These are phyloP conservation scores for Periophthalmus magnuspinnatus DNA, from an alignment of 2,797 vertebrate genomes.

Conservation along the genomic window DNA sequence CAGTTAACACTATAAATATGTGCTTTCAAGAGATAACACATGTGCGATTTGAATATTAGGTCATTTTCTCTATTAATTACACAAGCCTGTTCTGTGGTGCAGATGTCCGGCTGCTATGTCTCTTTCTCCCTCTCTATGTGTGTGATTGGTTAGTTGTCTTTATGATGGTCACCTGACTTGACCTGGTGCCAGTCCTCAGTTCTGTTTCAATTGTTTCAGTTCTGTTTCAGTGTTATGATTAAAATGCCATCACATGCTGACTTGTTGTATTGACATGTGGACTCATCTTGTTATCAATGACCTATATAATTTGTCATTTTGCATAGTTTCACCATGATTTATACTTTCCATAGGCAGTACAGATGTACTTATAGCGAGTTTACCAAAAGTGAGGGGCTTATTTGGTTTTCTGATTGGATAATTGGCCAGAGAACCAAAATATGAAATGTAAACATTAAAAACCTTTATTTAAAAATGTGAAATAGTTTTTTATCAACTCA, in stretches of 20 bases:
- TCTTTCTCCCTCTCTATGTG: too few relatives aligned
- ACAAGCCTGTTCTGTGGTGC: constrained; percentile 1
- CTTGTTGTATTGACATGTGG: too few relatives aligned
- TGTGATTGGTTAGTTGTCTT: constrained; percentile 4
- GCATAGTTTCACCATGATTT: background rate
- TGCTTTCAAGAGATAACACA: background rate
- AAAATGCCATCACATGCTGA: too few relatives aligned
- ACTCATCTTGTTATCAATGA: too few relatives aligned
- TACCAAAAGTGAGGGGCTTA: background rate
- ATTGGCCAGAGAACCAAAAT: background rate
- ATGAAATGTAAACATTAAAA: background rate
- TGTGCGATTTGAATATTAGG: background rate
- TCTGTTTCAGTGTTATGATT: too few relatives aligned
- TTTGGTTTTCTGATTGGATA: background rate
- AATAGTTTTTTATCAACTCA: background rate
- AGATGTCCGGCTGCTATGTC: background rate
- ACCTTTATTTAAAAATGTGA: background rate
- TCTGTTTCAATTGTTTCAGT: too few relatives aligned
- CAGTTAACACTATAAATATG: background rate
- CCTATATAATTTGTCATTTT: background rate
- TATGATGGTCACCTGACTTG: background rate
- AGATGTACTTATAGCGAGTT: constrained; percentile 1
- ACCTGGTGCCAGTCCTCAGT: too few relatives aligned
- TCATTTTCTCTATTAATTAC: background rate
- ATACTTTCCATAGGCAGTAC: background rate